Evolutionary conservation across 2,888 invertebrate species (phyloP).

Genomic region (Venusia cambrica): DNA sequence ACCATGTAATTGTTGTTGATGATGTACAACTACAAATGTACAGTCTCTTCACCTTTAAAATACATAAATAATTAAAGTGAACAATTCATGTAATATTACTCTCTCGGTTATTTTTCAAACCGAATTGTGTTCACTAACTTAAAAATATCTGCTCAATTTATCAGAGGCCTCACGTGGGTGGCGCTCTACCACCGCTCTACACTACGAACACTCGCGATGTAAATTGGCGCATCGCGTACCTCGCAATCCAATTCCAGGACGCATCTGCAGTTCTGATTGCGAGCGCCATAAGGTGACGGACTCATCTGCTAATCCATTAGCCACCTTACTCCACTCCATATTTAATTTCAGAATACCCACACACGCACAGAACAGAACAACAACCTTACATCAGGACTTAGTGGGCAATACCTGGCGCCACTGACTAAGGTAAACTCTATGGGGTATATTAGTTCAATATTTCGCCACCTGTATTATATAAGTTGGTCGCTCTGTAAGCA

Average conservation of each 20-base stretch:
- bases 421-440: no score
- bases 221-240: conserved; percentile 27
- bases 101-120: no score
- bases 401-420: no score
- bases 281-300: conserved; percentile 61
- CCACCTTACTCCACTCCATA: conserved; percentile 68
- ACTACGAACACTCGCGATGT: conserved; percentile 26
- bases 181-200: conserved; percentile 17
- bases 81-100: no score
- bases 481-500: conserved; percentile 56
- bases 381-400: no score
- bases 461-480: no score
- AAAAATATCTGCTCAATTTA: conserved; percentile 4
- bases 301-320: conserved; percentile 76
- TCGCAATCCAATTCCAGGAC: conserved; percentile 52
- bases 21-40: no score
- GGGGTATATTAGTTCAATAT: no score
- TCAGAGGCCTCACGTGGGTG: conserved; percentile 27
- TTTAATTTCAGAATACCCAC: conserved; percentile 54
- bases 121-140: neutral
- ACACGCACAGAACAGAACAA: conserved; percentile 7
- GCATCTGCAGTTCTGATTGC: conserved; percentile 65
- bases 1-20: no score
- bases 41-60: no score
- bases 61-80: no score